phyloP scores from a whole-genome alignment of 2,113 vertebrate species.

The Lutjanus erythropterus region DNA sequence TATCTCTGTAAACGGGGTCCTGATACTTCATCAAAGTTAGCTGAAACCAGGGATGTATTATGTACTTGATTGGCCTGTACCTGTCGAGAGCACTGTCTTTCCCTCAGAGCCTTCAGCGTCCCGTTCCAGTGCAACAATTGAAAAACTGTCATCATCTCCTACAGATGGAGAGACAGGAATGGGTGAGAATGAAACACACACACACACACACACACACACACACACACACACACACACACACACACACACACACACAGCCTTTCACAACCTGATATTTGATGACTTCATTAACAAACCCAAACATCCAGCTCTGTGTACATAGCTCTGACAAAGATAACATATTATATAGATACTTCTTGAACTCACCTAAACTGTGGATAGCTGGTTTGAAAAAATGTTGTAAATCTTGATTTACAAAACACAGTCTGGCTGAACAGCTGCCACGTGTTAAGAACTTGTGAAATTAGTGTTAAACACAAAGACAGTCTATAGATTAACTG shows the following conservation, averaged over 20 bases:
- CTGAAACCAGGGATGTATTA: neutral
- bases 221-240: conserved; percentile 5
- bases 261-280: neutral
- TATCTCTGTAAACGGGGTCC: too few species aligned
- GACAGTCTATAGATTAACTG: conserved; percentile 23
- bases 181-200: neutral
- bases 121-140: conserved; percentile 92
- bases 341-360: conserved; percentile 6
- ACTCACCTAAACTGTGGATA: conserved; percentile 31
- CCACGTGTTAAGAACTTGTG: conserved; percentile 32
- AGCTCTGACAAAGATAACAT: conserved; percentile 33
- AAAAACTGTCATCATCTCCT: conserved; percentile 93
- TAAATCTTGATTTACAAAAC: conserved; percentile 43
- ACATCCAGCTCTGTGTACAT: conserved; percentile 16
- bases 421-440: conserved; percentile 47
- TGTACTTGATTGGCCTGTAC: conserved; percentile 67
- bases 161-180: conserved; percentile 35
- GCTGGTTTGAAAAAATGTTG: conserved; percentile 50
- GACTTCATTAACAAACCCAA: conserved; percentile 25
- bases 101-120: conserved; percentile 88
- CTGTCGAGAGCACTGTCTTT: conserved; percentile 89
- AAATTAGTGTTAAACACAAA: conserved; percentile 48
- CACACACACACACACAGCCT: neutral
- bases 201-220: conserved; percentile 1
- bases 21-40: neutral